phyloP scores from a whole-genome alignment of 2,888 invertebrate genomes.

The Dinocampus coccinellae region DNA sequence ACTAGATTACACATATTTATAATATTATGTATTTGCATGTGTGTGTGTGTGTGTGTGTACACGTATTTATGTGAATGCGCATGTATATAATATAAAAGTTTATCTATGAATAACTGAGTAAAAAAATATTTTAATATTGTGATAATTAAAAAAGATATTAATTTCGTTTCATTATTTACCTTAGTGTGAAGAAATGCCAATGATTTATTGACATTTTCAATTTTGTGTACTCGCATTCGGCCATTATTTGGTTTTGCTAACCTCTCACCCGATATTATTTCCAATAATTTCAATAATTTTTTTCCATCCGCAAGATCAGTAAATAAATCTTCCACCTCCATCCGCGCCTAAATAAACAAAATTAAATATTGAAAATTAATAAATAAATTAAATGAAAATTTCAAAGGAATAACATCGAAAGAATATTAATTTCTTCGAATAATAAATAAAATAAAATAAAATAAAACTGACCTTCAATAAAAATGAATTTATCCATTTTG shows the following conservation, averaged over 20 bases:
- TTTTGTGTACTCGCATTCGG: conserved; percentile 97
- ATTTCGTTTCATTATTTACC: conserved; percentile 71
- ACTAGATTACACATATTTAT: background rate
- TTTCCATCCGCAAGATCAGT: conserved; percentile 95
- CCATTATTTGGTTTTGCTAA: conserved; percentile 97
- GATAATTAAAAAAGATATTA: background rate
- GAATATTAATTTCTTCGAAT: background rate
- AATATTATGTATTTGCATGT: background rate
- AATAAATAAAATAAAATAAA: background rate
- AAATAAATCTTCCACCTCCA: conserved; percentile 98
- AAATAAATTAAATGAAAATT: background rate
- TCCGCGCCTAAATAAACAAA: conserved; percentile 81
- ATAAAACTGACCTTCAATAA: conserved; percentile 82
- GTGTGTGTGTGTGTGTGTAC: too few relatives aligned
- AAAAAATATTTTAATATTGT: too few relatives aligned
- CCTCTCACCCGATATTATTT: conserved; percentile 98
- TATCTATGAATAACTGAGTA: too few relatives aligned
- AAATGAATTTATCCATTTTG: conserved; percentile 99
- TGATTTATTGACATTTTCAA: conserved; percentile 98
- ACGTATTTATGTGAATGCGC: too few relatives aligned
- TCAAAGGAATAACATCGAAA: background rate
- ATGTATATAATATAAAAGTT: too few relatives aligned
- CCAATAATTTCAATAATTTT: conserved; percentile 91
- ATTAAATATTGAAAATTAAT: background rate
- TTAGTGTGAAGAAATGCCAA: conserved; percentile 96